phyloP scores from a whole-genome alignment of 2,113 vertebrate species.

The Cinclus mexicanus region DNA sequence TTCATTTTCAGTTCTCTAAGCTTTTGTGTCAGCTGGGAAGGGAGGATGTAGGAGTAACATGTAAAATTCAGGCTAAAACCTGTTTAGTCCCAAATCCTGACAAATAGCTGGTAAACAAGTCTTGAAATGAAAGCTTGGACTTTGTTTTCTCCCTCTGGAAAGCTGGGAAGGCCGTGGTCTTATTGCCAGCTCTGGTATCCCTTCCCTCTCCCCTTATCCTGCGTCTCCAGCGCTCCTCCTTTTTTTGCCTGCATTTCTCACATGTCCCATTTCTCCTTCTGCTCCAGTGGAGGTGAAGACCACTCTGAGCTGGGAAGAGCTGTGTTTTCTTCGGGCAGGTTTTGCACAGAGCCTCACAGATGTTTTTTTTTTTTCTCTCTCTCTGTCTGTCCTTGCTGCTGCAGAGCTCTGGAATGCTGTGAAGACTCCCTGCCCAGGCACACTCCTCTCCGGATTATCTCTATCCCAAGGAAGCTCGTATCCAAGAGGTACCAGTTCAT shows the following conservation, averaged over 20 bases:
- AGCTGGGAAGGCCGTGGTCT: neutral
- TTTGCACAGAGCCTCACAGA: neutral
- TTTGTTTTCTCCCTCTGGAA: neutral
- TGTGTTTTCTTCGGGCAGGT: accelerated
- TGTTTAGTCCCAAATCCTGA: neutral
- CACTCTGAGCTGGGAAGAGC: neutral
- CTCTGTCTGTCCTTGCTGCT: neutral
- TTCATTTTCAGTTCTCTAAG: neutral
- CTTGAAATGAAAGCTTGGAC: neutral
- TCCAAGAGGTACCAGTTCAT: slow-evolving; percentile 35
- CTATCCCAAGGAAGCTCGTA: neutral
- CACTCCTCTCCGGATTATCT: neutral
- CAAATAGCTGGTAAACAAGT: neutral
- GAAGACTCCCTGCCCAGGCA: slow-evolving; percentile 55
- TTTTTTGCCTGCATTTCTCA: neutral
- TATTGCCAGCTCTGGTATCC: neutral
- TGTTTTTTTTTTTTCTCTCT: neutral
- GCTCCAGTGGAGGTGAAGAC: neutral
- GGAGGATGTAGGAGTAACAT: neutral
- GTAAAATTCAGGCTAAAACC: neutral
- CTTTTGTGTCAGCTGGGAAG: slow-evolving; percentile 9
- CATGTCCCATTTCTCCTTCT: neutral
- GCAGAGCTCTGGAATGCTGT: slow-evolving; percentile 67
- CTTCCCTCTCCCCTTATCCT: neutral
- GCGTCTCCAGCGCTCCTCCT: neutral